A percentile compares a stretch with the other conserved stretches of the same genome.
Evolutionary conservation across 2,888 invertebrate species (phyloP).

Genomic region (Lasioglossum morio): DNA sequence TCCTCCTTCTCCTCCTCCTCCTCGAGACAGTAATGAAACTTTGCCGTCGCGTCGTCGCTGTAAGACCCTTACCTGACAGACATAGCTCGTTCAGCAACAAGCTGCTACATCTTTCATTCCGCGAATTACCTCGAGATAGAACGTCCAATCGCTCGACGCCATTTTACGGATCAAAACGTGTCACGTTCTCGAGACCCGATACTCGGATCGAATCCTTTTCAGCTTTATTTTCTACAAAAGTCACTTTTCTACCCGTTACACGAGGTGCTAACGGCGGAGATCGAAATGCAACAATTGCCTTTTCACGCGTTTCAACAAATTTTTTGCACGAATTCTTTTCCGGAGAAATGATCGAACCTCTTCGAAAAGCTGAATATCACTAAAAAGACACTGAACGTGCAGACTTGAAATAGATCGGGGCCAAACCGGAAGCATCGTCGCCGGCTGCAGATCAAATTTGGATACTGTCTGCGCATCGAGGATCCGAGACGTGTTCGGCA

Average conservation of each 20-base stretch:
- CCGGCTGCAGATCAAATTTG: conserved; percentile 1
- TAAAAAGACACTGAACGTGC: background rate
- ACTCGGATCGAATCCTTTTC: background rate
- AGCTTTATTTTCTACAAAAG: background rate
- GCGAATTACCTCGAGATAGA: background rate
- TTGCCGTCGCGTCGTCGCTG: background rate
- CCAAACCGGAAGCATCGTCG: background rate
- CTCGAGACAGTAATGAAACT: conserved; percentile 52
- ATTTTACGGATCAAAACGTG: background rate
- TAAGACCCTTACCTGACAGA: background rate
- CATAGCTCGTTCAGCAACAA: conserved; percentile 50
- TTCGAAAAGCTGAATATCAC: too few relatives aligned
- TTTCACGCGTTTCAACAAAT: too few relatives aligned
- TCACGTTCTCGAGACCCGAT: background rate
- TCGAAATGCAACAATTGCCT: too few relatives aligned
- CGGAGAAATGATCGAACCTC: too few relatives aligned
- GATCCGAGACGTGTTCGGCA: background rate
- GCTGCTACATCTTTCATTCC: conserved; percentile 36
- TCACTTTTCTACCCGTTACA: background rate
- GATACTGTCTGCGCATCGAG: background rate
- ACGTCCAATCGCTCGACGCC: background rate
- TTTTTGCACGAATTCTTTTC: too few relatives aligned
- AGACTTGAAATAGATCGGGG: background rate
- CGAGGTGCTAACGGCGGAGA: too few relatives aligned
- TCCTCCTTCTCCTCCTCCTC: conserved; percentile 5